phyloP scores from a whole-genome alignment of 2,113 vertebrate species.

The Damaliscus lunatus region DNA sequence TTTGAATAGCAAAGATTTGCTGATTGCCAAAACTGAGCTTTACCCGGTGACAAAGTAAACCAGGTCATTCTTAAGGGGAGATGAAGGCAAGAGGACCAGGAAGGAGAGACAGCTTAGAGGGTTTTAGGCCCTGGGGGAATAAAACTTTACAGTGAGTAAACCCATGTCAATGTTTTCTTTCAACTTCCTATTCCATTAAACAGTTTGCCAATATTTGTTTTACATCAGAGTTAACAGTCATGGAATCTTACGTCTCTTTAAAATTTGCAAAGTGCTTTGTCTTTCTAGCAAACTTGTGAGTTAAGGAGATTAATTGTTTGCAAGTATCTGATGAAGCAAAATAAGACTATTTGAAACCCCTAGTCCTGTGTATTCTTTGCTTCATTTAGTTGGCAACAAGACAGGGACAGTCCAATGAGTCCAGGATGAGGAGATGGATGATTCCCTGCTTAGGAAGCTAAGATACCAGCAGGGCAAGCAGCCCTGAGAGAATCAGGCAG shows the following conservation, averaged over 20 bases:
- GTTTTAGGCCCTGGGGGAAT: background rate
- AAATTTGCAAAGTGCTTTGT: background rate
- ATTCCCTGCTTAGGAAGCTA: background rate
- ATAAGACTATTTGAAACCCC: background rate
- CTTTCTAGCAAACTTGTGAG: background rate
- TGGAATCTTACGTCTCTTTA: background rate
- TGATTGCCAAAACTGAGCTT: constrained; percentile 55
- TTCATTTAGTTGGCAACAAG: background rate
- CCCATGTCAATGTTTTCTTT: background rate
- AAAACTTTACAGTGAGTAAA: background rate
- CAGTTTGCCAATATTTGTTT: background rate
- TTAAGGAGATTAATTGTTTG: background rate
- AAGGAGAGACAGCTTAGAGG: background rate
- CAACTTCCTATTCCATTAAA: background rate
- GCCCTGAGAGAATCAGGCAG: background rate
- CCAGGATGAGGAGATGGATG: background rate
- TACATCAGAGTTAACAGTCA: background rate
- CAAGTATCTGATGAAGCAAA: background rate
- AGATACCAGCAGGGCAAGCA: background rate
- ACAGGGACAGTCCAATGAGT: background rate
- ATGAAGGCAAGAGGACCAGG: constrained; percentile 41
- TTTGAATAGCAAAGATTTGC: constrained; percentile 66
- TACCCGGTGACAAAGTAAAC: constrained; percentile 42
- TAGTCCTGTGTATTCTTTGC: background rate
- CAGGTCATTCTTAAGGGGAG: constrained; percentile 54